phyloP scores from a whole-genome alignment of 2,888 invertebrate species.

The Parthenolecanium corni region DNA sequence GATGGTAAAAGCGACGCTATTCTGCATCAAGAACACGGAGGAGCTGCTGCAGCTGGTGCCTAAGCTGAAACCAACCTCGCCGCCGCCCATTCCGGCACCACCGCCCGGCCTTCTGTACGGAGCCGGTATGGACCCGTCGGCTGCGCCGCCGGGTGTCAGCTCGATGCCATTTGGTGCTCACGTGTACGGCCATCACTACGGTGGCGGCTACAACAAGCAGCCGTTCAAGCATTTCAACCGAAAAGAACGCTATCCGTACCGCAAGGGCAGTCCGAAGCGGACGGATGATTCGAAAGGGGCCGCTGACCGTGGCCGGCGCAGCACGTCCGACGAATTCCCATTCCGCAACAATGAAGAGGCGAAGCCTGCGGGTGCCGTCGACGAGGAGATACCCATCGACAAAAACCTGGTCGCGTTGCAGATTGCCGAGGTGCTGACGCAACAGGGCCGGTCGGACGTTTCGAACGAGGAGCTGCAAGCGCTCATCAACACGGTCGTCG shows the following conservation, averaged over 20 bases:
- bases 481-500: slow-evolving; percentile 65
- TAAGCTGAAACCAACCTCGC: slow-evolving; percentile 21
- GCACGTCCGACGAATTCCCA: background rate
- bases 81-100: slow-evolving; percentile 3
- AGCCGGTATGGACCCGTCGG: slow-evolving; percentile 25
- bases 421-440: slow-evolving; percentile 64
- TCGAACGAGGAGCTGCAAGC: slow-evolving; percentile 66
- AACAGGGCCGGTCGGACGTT: slow-evolving; percentile 69
- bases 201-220: background rate
- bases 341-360: background rate
- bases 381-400: slow-evolving; percentile 45
- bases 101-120: slow-evolving; percentile 6
- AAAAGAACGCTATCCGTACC: slow-evolving; percentile 7
- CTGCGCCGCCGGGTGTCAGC: slow-evolving; percentile 14
- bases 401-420: slow-evolving; percentile 68
- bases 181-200: background rate
- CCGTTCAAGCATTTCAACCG: background rate
- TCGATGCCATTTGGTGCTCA: background rate
- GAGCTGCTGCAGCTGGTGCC: slow-evolving; percentile 57
- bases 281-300: background rate
- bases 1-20: slow-evolving; percentile 59
- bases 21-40: slow-evolving; percentile 64
- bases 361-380: slow-evolving; percentile 36
- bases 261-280: slow-evolving; percentile 4
- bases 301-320: background rate